Conservation (phyloP, 2,797 vertebrate species). For the Tenualosa thibaudeaui region DNA sequence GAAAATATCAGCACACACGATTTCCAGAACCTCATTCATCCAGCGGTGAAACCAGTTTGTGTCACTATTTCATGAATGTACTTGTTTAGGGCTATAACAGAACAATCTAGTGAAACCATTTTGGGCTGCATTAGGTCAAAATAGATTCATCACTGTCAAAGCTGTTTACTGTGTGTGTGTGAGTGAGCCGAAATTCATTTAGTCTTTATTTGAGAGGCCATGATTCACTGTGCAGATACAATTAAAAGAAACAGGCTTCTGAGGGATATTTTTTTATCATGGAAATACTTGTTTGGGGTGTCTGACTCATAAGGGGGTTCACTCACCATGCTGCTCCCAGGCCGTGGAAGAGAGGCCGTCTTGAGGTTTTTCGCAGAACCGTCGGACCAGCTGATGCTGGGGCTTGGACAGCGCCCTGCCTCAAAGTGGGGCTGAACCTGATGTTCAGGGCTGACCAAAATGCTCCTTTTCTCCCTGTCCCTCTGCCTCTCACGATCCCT, state of each 20-base stretch:
- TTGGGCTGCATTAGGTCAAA: not conserved
- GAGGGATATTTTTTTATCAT: not conserved
- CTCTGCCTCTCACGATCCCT: constrained; percentile 13
- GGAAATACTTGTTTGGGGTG: not conserved
- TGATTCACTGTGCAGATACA: not conserved
- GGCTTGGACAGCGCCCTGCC: constrained; percentile 59
- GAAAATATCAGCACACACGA: not conserved
- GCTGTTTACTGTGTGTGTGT: not conserved
- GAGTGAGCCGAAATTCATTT: not conserved
- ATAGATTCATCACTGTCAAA: not conserved
- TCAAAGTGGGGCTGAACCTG: constrained; percentile 29
- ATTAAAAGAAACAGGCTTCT: not conserved
- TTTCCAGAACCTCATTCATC: not conserved
- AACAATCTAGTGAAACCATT: not conserved
- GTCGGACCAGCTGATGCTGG: constrained; percentile 63
- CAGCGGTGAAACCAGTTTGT: not conserved
- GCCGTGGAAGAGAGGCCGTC: constrained; percentile 75
- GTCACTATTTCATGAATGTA: not conserved
- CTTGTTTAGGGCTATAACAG: not conserved
- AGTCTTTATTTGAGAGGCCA: not conserved
- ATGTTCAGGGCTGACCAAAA: constrained; percentile 39
- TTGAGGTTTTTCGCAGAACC: constrained; percentile 57
- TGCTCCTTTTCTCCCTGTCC: constrained; percentile 59
- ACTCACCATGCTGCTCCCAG: constrained; percentile 75
- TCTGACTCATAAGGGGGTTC: constrained; percentile 27